Evolutionary conservation across 1,140 invertebrate genomes (phyloP).

Genomic region (Lepidurus couesii): DNA sequence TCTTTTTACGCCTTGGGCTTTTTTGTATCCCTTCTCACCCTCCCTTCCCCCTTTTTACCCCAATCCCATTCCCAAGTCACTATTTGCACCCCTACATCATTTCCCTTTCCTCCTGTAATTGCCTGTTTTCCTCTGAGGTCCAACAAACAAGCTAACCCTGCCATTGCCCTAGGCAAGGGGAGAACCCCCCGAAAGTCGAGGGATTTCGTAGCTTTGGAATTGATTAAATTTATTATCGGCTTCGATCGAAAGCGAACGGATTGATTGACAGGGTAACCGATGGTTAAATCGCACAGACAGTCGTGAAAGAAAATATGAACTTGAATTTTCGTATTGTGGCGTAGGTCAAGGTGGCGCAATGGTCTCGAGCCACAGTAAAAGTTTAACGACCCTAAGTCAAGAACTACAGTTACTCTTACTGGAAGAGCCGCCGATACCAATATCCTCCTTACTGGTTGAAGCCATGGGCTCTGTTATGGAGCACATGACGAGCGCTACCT

Average conservation of each 20-base stretch:
- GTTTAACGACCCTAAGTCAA: slow-evolving; percentile 23
- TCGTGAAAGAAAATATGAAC: no score
- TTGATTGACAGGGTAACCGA: no score
- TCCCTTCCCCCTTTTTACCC: background rate
- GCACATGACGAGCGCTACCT: slow-evolving; percentile 77
- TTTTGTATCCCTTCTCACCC: background rate
- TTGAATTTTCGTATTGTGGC: background rate
- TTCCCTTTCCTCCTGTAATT: background rate
- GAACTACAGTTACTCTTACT: slow-evolving; percentile 29
- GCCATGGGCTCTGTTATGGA: slow-evolving; percentile 87
- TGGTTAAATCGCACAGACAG: no score
- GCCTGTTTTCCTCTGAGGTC: background rate
- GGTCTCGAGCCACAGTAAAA: background rate
- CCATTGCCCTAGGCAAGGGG: background rate
- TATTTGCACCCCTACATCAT: background rate
- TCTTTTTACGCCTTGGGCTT: background rate
- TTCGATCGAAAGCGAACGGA: no score
- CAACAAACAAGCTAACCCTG: background rate
- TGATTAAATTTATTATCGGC: no score
- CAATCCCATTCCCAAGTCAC: background rate
- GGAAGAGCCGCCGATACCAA: slow-evolving; percentile 29
- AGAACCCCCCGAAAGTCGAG: no score
- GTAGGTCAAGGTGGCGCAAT: background rate
- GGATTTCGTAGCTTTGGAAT: no score
- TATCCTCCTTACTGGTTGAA: slow-evolving; percentile 59